Conservation (phyloP, 2,888 invertebrate genomes). For the Idaea straminata region DNA sequence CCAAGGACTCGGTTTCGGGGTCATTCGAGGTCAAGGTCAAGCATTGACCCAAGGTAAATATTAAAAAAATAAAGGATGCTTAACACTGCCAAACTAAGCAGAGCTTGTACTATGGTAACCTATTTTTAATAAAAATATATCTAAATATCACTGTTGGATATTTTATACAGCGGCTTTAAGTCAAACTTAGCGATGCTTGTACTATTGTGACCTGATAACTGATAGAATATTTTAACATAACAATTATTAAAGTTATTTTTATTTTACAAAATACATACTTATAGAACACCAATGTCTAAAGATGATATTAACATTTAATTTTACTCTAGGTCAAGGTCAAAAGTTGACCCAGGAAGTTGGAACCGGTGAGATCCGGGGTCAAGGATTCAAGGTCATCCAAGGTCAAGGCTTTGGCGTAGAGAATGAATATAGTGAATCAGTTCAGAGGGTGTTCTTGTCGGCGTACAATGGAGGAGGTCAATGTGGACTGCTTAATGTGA, state of each 20-base stretch:
- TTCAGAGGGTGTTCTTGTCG: constrained; percentile 53
- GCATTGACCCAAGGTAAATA: constrained; percentile 22
- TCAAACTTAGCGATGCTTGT: no score
- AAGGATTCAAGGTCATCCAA: constrained; percentile 26
- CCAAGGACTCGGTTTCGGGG: constrained; percentile 22
- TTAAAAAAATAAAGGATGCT: not conserved
- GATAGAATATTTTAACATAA: no score
- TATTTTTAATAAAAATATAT: no score
- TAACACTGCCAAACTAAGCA: no score
- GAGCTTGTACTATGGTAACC: no score
- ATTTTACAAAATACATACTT: no score
- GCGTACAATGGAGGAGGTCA: constrained; percentile 55
- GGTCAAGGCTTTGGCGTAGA: constrained; percentile 39
- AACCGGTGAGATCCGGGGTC: constrained; percentile 22
- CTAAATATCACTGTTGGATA: no score
- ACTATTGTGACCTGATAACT: no score
- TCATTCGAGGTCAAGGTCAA: constrained; percentile 28
- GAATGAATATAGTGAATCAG: constrained; percentile 53
- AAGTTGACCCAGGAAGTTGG: constrained; percentile 27
- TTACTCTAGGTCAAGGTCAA: constrained; percentile 28
- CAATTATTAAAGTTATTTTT: no score
- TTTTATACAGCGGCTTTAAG: no score
- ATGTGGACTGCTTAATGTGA: constrained; percentile 66
- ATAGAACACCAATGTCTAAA: not conserved
- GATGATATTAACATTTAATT: not conserved